These are phyloP conservation scores for Spea bombifrons DNA, from an alignment of 2,113 vertebrate genomes.

Conservation along the genomic window DNA sequence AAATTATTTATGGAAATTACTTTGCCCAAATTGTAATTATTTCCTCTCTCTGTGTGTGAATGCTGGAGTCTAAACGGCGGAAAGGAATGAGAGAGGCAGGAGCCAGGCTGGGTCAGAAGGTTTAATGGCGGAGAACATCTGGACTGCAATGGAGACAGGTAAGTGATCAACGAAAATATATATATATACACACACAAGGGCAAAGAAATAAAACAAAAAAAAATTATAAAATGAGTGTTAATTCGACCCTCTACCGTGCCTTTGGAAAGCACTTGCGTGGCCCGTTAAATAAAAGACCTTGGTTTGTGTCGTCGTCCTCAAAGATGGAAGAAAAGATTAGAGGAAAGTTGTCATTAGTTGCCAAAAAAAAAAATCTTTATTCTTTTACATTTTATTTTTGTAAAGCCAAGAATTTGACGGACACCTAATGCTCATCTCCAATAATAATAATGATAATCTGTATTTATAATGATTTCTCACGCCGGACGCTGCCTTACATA, in stretches of 20 bases:
- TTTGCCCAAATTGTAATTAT: slow-evolving; percentile 81
- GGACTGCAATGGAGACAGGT: slow-evolving; percentile 83
- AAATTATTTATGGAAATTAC: slow-evolving; percentile 87
- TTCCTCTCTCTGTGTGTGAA: slow-evolving; percentile 52
- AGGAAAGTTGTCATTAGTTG: no score
- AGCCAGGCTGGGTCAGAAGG: slow-evolving; percentile 83
- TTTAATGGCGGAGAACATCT: slow-evolving; percentile 90
- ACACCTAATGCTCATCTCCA: slow-evolving; percentile 76
- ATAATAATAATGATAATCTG: slow-evolving; percentile 59
- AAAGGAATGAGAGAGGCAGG: slow-evolving; percentile 68
- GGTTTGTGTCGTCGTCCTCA: no score
- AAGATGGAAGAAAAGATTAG: no score
- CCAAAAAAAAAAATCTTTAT: slow-evolving; percentile 52
- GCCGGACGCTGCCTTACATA: slow-evolving; percentile 67
- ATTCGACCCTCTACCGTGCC: no score
- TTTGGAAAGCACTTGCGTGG: no score
- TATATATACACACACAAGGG: neutral
- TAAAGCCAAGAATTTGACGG: slow-evolving; percentile 74
- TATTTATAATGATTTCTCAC: slow-evolving; percentile 57
- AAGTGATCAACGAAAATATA: slow-evolving; percentile 16
- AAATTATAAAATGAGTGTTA: slow-evolving; percentile 30
- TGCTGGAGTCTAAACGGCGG: slow-evolving; percentile 61
- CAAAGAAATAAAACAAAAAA: neutral
- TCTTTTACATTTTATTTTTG: slow-evolving; percentile 66
- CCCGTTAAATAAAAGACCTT: no score